Evolutionary conservation across 2,888 invertebrate genomes (phyloP).

Genomic region (Lasioglossum malachurum): DNA sequence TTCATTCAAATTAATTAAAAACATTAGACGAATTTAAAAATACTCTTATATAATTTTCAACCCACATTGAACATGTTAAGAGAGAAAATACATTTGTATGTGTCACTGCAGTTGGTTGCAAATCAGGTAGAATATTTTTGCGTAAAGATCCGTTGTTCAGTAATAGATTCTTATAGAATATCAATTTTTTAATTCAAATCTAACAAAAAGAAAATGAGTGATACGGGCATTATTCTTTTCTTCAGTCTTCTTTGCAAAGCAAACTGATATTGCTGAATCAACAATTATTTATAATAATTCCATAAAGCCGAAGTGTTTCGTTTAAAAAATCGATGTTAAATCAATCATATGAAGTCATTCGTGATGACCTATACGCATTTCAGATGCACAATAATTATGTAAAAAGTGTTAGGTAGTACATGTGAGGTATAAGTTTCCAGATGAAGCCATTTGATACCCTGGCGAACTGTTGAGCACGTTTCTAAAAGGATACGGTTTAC

Average conservation of each 20-base stretch:
- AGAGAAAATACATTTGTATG: neutral
- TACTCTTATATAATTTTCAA: neutral
- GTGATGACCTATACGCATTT: conserved; percentile 11
- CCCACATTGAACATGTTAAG: no score
- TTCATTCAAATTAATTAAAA: neutral
- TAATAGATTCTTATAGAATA: no score
- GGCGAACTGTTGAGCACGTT: conserved; percentile 12
- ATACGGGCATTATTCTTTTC: no score
- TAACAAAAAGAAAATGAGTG: no score
- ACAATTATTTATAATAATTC: neutral
- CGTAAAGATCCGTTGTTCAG: no score
- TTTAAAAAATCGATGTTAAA: neutral
- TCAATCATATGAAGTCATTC: neutral
- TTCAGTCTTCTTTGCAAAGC: no score
- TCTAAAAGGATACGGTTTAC: conserved; percentile 12
- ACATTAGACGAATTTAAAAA: neutral
- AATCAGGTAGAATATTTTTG: neutral
- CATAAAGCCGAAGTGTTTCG: neutral
- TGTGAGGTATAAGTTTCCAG: neutral
- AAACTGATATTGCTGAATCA: neutral
- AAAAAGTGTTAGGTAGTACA: neutral
- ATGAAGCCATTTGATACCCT: conserved; percentile 1
- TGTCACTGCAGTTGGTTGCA: neutral
- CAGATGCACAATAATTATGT: neutral
- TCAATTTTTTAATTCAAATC: no score